Evolutionary conservation across 2,888 invertebrate species (phyloP).

Genomic region (Cataglyphis rosenhaueri): DNA sequence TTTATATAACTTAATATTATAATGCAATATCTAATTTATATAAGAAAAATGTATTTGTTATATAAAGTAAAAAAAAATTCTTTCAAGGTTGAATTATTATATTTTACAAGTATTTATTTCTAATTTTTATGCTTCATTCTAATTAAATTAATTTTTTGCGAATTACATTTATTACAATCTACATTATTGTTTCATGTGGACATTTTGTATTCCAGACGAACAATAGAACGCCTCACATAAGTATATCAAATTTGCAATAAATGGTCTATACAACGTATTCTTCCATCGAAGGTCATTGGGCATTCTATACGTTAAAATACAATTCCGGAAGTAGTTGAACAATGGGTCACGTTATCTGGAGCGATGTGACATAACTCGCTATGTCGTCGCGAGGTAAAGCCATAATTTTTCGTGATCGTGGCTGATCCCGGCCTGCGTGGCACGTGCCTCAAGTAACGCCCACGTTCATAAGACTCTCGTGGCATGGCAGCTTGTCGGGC

Average conservation of each 20-base stretch:
- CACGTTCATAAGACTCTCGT: slow-evolving; percentile 77
- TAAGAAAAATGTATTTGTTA: not conserved
- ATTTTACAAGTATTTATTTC: not conserved
- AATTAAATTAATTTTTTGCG: not conserved
- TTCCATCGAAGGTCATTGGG: slow-evolving; percentile 31
- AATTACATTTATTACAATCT: not conserved
- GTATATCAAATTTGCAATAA: slow-evolving; percentile 1
- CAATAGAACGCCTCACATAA: not conserved
- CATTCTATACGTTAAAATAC: slow-evolving; percentile 30
- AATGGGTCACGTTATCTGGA: slow-evolving; percentile 46
- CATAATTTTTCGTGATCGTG: slow-evolving; percentile 57
- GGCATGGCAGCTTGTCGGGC: slow-evolving; percentile 73
- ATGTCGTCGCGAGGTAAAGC: slow-evolving; percentile 39
- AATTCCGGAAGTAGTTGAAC: slow-evolving; percentile 45
- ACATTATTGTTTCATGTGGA: not conserved
- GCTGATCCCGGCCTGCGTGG: slow-evolving; percentile 61
- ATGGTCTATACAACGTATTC: slow-evolving; percentile 5
- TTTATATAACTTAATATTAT: not conserved
- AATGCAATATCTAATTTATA: not conserved
- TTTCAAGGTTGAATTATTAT: not conserved
- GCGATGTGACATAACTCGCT: slow-evolving; percentile 50
- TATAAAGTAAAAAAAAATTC: not conserved
- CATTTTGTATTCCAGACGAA: not conserved
- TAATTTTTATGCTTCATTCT: not conserved
- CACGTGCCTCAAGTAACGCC: slow-evolving; percentile 81